These are phyloP conservation scores for Eupithecia abbreviata DNA, from an alignment of 2,888 invertebrate species.

Conservation along the genomic window DNA sequence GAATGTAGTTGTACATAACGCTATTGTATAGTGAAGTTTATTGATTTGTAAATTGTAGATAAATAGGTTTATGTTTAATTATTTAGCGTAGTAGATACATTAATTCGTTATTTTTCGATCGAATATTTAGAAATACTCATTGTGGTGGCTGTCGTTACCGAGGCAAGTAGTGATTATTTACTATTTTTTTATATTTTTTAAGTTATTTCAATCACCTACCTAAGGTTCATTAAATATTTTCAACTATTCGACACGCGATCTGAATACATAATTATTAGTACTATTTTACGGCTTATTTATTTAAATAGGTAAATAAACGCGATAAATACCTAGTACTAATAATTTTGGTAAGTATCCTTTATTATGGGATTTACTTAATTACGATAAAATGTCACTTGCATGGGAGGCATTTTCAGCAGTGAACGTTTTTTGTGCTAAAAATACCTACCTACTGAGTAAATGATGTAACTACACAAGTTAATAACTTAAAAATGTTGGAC, in stretches of 20 bases:
- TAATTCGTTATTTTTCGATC: neutral
- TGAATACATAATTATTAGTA: too few species aligned
- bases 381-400: too few species aligned
- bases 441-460: too few species aligned
- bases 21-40: neutral
- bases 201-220: too few species aligned
- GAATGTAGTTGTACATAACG: constrained; percentile 11
- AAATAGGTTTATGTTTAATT: neutral
- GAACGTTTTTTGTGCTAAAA: neutral
- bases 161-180: neutral
- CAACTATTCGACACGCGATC: too few species aligned
- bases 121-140: neutral
- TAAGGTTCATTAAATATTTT: too few species aligned
- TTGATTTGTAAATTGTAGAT: neutral
- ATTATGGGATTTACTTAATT: too few species aligned
- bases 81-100: neutral
- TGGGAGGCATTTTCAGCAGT: neutral
- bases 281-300: too few species aligned
- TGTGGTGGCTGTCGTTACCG: neutral
- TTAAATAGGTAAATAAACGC: too few species aligned
- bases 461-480: too few species aligned
- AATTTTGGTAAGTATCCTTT: too few species aligned
- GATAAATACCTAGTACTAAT: too few species aligned
- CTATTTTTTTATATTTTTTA: neutral
- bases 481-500: neutral